phyloP scores from a whole-genome alignment of 2,888 invertebrate genomes.

The Orthonevra nobilis region DNA sequence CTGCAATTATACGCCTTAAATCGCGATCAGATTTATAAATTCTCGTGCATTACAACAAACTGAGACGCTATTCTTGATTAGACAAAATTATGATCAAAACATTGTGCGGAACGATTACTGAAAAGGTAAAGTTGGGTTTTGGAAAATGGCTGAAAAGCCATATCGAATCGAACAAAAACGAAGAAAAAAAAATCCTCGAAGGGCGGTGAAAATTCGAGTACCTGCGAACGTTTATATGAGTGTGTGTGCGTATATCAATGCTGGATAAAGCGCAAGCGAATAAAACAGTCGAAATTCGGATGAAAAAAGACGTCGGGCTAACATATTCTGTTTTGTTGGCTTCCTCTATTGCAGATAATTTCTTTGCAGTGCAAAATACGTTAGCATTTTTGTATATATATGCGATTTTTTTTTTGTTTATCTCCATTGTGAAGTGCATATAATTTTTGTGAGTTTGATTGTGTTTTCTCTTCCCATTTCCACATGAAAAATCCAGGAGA shows the following conservation, averaged over 20 bases:
- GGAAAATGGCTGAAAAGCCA: constrained; percentile 68
- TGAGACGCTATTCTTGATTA: constrained; percentile 22
- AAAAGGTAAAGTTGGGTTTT: constrained; percentile 61
- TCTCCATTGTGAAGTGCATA: constrained; percentile 28
- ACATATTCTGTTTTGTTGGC: constrained; percentile 28
- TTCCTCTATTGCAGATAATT: constrained; percentile 20
- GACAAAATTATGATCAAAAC: constrained; percentile 61
- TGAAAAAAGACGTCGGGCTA: constrained; percentile 36
- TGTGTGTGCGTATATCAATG: constrained; percentile 39
- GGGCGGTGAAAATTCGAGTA: constrained; percentile 67
- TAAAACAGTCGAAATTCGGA: constrained; percentile 42
- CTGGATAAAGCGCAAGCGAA: constrained; percentile 65
- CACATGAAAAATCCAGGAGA: neutral
- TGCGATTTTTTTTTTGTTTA: neutral
- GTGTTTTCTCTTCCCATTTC: neutral
- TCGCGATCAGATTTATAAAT: constrained; percentile 24
- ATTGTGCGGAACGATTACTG: constrained; percentile 63
- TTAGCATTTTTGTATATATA: no score
- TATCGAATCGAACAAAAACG: constrained; percentile 14
- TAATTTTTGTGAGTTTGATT: constrained; percentile 2
- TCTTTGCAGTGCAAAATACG: constrained; percentile 6
- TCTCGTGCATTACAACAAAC: constrained; percentile 32
- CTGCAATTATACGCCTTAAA: constrained; percentile 36
- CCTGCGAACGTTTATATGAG: neutral
- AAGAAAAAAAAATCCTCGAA: constrained; percentile 64